Evolutionary conservation across 2,113 vertebrate genomes (phyloP), one percentile per base, ranked within the genome.

Genomic region (Platysternon megacephalum): DNA sequence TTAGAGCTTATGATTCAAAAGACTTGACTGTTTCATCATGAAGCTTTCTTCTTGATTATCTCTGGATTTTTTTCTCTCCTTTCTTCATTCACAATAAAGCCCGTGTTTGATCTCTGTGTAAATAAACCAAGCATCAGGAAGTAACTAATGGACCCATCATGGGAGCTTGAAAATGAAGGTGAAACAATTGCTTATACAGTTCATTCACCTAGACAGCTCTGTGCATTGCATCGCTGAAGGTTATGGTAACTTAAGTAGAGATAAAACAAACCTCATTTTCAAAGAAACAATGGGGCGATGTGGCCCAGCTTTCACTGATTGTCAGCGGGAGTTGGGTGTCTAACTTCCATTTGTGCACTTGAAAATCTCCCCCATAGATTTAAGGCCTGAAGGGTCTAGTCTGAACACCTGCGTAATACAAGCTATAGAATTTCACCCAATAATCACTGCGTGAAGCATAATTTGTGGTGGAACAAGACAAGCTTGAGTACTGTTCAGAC

Each of bases 71-170:
- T 82, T 61, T 80, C 29, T 11, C 9, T 29, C 14, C 8, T 74
- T 94, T 93, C 82, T 84, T 56, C 90, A 74, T n/a, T 93, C 65
- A 83, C 28, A 94, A 79, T 84, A 83, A 93, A 92, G 88, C 55
- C 32, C 79, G 2, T 58, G 61, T 95, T 94, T 97, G 84, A 96
- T 96, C 80, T 97, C 32, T 68, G 24, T 93, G 78, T 96, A 83
- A 97, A 96, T 85, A 98, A 94, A 93, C 3, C 35, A 95, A 93
- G 46, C n/a, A 90, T 95, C 88, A 78, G 91, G 90, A 97, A 97
- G 84, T 90, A 95, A 97, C 84, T 95, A 96, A 97, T 91, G 93
- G 39, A 96, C 89, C 79, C 78, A 94, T 83, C 82, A 93, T 52
- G 52, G 55, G 48, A 97, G 86, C 83, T 88, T 93, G 56, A 95